Evolutionary conservation across 2,113 vertebrate genomes (phyloP), one percentile per base, ranked within the genome.

Genomic region (Oreocharis arfaki): DNA sequence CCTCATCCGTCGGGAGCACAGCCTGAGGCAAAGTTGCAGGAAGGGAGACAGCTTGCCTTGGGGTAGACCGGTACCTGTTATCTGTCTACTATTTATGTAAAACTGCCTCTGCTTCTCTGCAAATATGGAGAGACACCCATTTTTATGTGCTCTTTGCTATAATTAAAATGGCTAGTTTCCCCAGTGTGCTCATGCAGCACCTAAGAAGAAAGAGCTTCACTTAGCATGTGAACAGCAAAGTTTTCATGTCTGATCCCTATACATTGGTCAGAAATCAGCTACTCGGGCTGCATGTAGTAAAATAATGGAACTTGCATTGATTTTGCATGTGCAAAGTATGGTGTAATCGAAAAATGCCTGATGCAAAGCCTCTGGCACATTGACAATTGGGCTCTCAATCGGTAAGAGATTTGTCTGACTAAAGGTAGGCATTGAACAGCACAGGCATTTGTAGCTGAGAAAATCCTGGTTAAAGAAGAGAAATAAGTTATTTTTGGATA

Each of bases 21-120:
- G 98, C 68, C 89, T 98, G 55, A 95, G 96, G 65, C 96, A 97
- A 85, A 96, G 96, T 10, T n/a, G 67, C 52, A 96, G 94, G 79
- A 98, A 98, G 87, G 98, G 98, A 28, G 96, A 96, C 86, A 98
- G 97, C 86, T 88, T 98, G 64, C 98, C 98, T 3, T 97, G 97
- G 97, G 96, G 85, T 49, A 96, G 95, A 71, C 96, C 10, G 97
- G 98, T 98, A 98, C 79, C 11, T 92, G 39, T 65, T 71, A 23
- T 9, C 13, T 49, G 64, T 53, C n/a, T 64, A 13, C 16, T 65
- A 11, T 79, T 82, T 30, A 10, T 79, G 26, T 67, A 30, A 87
- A 87, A 92, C 39, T 49, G 14, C 27, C 41, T 81, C 32, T 50
- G 22, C 30, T 67, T 86, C 41, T 75, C 47, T 81, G 64, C 61